A percentile compares a stretch with the other conserved stretches of the same genome.
phyloP scores from a whole-genome alignment of 2,113 vertebrate species.

The Mixornis gularis region DNA sequence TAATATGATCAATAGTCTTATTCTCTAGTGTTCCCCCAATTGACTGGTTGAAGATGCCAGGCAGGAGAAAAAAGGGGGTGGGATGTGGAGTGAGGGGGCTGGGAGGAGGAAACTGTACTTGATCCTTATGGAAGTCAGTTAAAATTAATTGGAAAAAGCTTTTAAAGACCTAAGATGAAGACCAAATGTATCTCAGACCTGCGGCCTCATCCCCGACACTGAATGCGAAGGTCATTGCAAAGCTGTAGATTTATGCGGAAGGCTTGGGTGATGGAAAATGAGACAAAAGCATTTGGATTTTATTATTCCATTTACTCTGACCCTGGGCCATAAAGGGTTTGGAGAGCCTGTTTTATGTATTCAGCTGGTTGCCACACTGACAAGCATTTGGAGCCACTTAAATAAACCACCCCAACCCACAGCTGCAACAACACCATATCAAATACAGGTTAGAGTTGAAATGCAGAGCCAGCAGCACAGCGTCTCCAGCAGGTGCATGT shows the following conservation, averaged over 20 bases:
- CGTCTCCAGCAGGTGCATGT: slow-evolving; percentile 92
- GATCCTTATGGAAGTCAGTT: slow-evolving; percentile 81
- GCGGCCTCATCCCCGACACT: slow-evolving; percentile 72
- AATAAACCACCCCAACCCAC: slow-evolving; percentile 92
- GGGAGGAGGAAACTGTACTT: slow-evolving; percentile 70
- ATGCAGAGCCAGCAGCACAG: slow-evolving; percentile 78
- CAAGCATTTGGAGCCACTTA: slow-evolving; percentile 99
- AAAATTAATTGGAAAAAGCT: slow-evolving; percentile 86
- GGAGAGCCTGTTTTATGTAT: slow-evolving; percentile 99
- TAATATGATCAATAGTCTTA: slow-evolving; percentile 47
- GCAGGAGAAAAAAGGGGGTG: slow-evolving; percentile 25
- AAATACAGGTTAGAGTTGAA: slow-evolving; percentile 92
- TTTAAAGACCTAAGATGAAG: slow-evolving; percentile 80
- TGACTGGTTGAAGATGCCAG: slow-evolving; percentile 57
- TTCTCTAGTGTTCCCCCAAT: slow-evolving; percentile 50
- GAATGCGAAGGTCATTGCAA: slow-evolving; percentile 86
- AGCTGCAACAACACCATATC: slow-evolving; percentile 98
- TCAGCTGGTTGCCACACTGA: slow-evolving; percentile 98
- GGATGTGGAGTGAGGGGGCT: slow-evolving; percentile 10
- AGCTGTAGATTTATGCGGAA: slow-evolving; percentile 91
- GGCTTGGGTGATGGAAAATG: slow-evolving; percentile 86
- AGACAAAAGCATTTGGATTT: slow-evolving; percentile 99
- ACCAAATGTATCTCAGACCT: slow-evolving; percentile 76
- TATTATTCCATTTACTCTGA: slow-evolving; percentile 99
- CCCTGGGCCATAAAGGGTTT: slow-evolving; percentile 95